A percentile compares a stretch with the other conserved stretches of the same genome.
Conservation (phyloP, 2,113 vertebrate species). For the Alexandromys fortis region DNA sequence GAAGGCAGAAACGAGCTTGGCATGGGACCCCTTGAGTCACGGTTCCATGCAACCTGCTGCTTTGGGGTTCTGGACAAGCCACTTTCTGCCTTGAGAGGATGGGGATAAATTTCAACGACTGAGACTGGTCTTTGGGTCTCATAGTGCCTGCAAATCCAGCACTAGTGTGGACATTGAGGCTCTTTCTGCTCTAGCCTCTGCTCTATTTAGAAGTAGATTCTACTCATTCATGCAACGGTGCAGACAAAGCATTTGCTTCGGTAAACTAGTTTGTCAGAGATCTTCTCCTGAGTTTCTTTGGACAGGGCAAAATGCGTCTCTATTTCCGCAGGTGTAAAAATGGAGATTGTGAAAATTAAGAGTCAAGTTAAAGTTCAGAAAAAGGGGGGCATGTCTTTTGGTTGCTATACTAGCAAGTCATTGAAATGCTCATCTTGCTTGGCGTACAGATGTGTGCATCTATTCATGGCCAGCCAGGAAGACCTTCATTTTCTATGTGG, state of each 20-base stretch:
- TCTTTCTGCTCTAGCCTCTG: not conserved
- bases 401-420: not conserved
- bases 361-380: not conserved
- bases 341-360: not conserved
- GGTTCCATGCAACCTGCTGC: not conserved
- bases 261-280: not conserved
- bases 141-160: not conserved
- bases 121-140: not conserved
- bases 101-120: not conserved
- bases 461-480: not conserved
- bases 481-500: not conserved
- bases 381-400: not conserved
- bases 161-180: not conserved
- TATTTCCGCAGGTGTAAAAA: not conserved
- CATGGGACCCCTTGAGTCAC: not conserved
- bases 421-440: not conserved
- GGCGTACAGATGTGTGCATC: not conserved
- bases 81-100: not conserved
- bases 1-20: not conserved
- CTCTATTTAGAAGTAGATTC: not conserved
- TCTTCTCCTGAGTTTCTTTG: not conserved
- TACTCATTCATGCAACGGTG: too few relatives aligned
- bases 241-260: not conserved
- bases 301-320: not conserved
- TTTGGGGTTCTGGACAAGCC: not conserved